Conservation (phyloP, 2,797 vertebrate genomes). For the Petrocephalus sullivani region DNA sequence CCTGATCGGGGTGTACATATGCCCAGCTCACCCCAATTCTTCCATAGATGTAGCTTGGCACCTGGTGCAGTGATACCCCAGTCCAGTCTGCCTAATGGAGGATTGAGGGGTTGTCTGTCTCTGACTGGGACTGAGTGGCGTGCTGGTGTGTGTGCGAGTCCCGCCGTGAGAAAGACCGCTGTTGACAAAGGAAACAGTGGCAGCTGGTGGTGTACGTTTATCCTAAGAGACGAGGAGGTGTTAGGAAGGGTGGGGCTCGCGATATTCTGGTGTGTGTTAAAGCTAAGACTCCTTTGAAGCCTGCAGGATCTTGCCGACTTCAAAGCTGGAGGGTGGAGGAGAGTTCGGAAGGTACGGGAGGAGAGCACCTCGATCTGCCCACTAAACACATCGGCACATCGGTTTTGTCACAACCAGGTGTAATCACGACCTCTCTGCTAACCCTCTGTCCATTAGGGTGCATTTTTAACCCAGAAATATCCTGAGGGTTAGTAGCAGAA, state of each 20-base stretch:
- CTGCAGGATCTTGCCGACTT: conserved; percentile 47
- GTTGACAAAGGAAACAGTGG: conserved; percentile 50
- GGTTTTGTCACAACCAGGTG: background rate
- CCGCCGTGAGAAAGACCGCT: conserved; percentile 25
- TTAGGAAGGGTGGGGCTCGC: background rate
- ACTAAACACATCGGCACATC: background rate
- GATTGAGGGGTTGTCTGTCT: conserved; percentile 51
- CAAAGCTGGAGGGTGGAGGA: conserved; percentile 42
- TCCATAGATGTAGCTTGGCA: conserved; percentile 47
- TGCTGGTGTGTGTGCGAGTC: conserved; percentile 15
- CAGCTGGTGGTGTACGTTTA: conserved; percentile 50
- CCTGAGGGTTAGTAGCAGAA: background rate
- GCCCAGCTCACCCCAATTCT: conserved; percentile 51
- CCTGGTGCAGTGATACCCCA: conserved; percentile 45
- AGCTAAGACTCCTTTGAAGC: conserved; percentile 49
- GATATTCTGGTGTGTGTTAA: background rate
- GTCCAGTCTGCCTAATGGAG: conserved; percentile 53
- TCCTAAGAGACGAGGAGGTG: conserved; percentile 28
- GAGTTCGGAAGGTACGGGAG: conserved; percentile 39
- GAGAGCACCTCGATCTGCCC: background rate
- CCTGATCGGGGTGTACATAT: conserved; percentile 29
- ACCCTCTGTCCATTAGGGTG: background rate
- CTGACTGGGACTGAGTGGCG: conserved; percentile 11
- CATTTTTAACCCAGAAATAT: background rate
- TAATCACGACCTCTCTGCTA: background rate